Percentiles rank a stretch among this genome's conserved stretches.
Evolutionary conservation across 2,888 invertebrate genomes (phyloP).

Genomic region (Parochlus steinenii): DNA sequence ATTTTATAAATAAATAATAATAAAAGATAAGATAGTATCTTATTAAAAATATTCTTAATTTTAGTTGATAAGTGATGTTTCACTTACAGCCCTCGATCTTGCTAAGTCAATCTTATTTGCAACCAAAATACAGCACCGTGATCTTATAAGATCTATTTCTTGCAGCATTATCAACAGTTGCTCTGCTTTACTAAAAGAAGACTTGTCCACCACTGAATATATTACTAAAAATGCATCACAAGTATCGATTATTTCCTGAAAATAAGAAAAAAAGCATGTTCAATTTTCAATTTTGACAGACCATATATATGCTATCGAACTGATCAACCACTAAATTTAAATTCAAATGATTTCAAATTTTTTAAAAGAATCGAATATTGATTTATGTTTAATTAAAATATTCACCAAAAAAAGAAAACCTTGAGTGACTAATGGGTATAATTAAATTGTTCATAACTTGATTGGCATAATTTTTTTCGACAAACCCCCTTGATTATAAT

Average conservation of each 20-base stretch:
- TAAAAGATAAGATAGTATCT: too few species aligned
- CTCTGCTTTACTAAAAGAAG: conserved; percentile 70
- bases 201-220: conserved; percentile 83
- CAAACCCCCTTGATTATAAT: too few species aligned
- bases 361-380: too few species aligned
- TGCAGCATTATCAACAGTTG: conserved; percentile 60
- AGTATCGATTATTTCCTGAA: conserved; percentile 62
- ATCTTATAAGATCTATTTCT: conserved; percentile 59
- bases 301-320: too few species aligned
- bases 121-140: conserved; percentile 68
- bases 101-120: conserved; percentile 91
- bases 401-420: not conserved
- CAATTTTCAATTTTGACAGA: too few species aligned
- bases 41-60: conserved; percentile 54
- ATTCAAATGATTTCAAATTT: not conserved
- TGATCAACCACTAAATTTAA: too few species aligned
- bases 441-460: too few species aligned
- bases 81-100: conserved; percentile 70
- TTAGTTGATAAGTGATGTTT: too few species aligned
- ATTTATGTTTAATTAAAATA: not conserved
- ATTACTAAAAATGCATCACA: conserved; percentile 75
- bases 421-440: not conserved
- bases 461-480: too few species aligned
- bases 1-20: too few species aligned
- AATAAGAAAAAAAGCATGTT: too few species aligned